Percentiles rank a stretch among this genome's conserved stretches.
Evolutionary conservation across 1,140 invertebrate species (phyloP).

Genomic region (Diprion similis): DNA sequence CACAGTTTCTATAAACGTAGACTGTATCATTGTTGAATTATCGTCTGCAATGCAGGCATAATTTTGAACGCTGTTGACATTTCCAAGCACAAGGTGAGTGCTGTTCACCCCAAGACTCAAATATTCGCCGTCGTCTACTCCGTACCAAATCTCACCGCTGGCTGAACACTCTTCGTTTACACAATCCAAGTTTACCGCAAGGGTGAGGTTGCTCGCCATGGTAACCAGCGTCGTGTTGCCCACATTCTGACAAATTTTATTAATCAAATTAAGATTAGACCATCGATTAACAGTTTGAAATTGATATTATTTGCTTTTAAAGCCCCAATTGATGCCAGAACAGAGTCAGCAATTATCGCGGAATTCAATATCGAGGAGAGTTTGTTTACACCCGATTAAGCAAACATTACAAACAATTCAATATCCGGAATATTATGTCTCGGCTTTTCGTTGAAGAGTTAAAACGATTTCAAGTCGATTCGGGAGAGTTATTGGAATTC

Average conservation of each 20-base stretch:
- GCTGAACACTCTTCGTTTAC: neutral
- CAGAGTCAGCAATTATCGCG: too few relatives aligned
- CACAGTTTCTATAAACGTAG: slow-evolving; percentile 4
- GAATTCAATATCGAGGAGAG: too few relatives aligned
- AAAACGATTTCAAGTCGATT: too few relatives aligned
- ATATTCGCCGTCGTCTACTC: slow-evolving; percentile 23
- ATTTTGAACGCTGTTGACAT: slow-evolving; percentile 23
- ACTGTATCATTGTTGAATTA: neutral
- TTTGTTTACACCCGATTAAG: too few relatives aligned
- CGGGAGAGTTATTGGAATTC: too few relatives aligned
- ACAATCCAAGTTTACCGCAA: slow-evolving; percentile 33
- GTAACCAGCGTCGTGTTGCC: slow-evolving; percentile 23
- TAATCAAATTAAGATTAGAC: neutral
- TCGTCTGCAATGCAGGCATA: neutral
- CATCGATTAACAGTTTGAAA: too few relatives aligned
- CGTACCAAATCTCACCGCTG: slow-evolving; percentile 34
- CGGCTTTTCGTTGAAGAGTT: too few relatives aligned
- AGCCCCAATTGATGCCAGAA: too few relatives aligned
- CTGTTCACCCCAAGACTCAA: slow-evolving; percentile 26
- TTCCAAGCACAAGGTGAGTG: slow-evolving; percentile 26
- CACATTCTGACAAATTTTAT: slow-evolving; percentile 16
- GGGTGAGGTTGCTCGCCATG: slow-evolving; percentile 25
- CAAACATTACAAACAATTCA: too few relatives aligned
- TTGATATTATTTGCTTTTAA: too few relatives aligned
- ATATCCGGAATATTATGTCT: too few relatives aligned